phyloP scores from a whole-genome alignment of 2,888 invertebrate species.

The Mimas tiliae region DNA sequence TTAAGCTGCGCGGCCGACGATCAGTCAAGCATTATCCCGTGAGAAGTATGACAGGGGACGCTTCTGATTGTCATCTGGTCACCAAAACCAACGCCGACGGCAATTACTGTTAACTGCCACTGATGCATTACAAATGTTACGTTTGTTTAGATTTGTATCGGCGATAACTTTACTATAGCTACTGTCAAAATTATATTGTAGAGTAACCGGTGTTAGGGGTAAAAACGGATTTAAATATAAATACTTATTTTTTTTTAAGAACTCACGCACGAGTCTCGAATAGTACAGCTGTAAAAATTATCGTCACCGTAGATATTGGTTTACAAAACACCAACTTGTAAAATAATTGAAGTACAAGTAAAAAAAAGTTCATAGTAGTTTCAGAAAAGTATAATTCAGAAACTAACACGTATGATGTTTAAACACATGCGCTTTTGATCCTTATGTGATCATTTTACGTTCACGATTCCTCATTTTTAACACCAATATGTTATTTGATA shows the following conservation, averaged over 20 bases:
- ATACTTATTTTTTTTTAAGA: neutral
- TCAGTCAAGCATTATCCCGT: slow-evolving; percentile 28
- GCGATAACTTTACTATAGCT: neutral
- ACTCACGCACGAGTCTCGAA: too few relatives aligned
- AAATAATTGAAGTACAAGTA: too few relatives aligned
- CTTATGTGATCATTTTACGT: too few relatives aligned
- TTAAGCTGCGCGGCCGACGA: slow-evolving; percentile 26
- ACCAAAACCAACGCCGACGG: slow-evolving; percentile 14
- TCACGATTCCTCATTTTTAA: slow-evolving; percentile 7
- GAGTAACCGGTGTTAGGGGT: slow-evolving; percentile 1
- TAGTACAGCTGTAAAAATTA: too few relatives aligned
- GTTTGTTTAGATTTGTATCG: slow-evolving; percentile 16
- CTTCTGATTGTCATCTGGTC: slow-evolving; percentile 26
- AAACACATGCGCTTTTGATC: too few relatives aligned
- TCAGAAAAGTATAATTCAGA: too few relatives aligned
- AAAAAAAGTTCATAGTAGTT: too few relatives aligned
- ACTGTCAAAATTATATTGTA: neutral
- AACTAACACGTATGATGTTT: too few relatives aligned
- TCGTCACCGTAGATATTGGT: too few relatives aligned
- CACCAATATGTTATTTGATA: slow-evolving; percentile 22
- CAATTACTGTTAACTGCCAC: slow-evolving; percentile 16
- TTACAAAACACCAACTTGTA: too few relatives aligned
- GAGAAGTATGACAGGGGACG: slow-evolving; percentile 26
- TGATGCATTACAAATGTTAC: slow-evolving; percentile 7
- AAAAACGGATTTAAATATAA: too few relatives aligned